phyloP scores from a whole-genome alignment of 2,797 vertebrate species.

The Trachurus trachurus region DNA sequence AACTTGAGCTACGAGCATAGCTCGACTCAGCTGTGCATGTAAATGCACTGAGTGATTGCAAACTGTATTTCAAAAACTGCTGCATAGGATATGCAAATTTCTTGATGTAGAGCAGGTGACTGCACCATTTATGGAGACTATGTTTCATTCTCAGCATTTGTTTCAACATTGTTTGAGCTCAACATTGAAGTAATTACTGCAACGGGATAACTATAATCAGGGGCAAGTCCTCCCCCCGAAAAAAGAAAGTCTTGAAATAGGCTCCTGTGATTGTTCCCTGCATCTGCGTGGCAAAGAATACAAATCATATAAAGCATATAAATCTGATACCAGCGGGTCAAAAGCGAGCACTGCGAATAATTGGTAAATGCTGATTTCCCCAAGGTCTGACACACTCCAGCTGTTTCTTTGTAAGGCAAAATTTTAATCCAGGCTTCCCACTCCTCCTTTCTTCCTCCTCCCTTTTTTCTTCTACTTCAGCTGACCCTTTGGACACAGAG shows the following conservation, averaged over 20 bases:
- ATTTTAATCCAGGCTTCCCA: constrained; percentile 49
- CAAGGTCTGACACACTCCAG: constrained; percentile 38
- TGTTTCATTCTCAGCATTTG: constrained; percentile 27
- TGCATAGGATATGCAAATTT: neutral
- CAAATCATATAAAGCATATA: neutral
- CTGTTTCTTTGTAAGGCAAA: constrained; percentile 39
- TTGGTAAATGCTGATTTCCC: constrained; percentile 33
- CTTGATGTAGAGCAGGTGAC: constrained; percentile 20
- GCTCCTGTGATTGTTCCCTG: constrained; percentile 13
- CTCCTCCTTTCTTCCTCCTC: constrained; percentile 37
- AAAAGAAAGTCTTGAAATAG: constrained; percentile 16
- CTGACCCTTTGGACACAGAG: constrained; percentile 51
- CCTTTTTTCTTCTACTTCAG: constrained; percentile 27
- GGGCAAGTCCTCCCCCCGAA: constrained; percentile 15
- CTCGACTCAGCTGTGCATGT: too few species aligned
- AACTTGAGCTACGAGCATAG: too few species aligned
- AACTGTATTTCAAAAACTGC: constrained; percentile 17
- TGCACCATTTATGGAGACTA: neutral
- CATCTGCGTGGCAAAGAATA: constrained; percentile 5
- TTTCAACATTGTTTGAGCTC: constrained; percentile 12
- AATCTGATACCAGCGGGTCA: constrained; percentile 7
- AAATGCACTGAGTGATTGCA: neutral
- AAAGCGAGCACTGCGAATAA: constrained; percentile 33
- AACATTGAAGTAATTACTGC: constrained; percentile 26
- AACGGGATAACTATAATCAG: constrained; percentile 38